Evolutionary conservation across 2,888 invertebrate genomes (phyloP), one percentile per base, ranked within the genome.

Genomic region (Microplitis deprimator): DNA sequence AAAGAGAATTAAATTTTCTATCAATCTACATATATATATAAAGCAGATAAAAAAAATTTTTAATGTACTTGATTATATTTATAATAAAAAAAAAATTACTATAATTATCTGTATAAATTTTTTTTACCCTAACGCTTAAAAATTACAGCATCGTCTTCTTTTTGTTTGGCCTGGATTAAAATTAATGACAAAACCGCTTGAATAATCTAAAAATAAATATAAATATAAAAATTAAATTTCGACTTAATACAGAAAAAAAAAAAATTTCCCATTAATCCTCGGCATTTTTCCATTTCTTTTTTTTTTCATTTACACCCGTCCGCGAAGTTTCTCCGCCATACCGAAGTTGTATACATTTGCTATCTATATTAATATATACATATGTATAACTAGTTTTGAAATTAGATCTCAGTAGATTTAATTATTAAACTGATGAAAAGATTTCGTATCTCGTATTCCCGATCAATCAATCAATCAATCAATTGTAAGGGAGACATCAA

Each of bases 81-180:
- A 64, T 41, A 17, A 8, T 75, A 17, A 6, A 38, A 68, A 38
- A 39, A 60, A 76, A 16, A 17, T 61, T 61, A 67, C n/a, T 73
- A 29, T 29, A 41, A 2, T 17, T 20, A 65, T 74, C 7, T 40
- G 17, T 71, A 38, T 71, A 68, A 64, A 73, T 68, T 50, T 50
- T 70, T 13, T 59, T 50, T 68, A 61, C 16, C 70, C 82, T 80
- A 89, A 68, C 84, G 91, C 84, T 92, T 92, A 83, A 91, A 93
- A 8, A 91, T 90, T 0, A 92, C 92, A 77, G 89, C 90, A 4
- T 94, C 93, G 82, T 95, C 94, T 91, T 96, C 95, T 87, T 94
- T 95, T 86, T 93, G 93, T 40, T 96, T 91, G 1, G 95, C 95
- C 89, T 94, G 94, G 8, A 94, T 92, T 13, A 96, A 91, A 10